Evolutionary conservation across 1,140 invertebrate species (phyloP), one percentile per base, ranked within the genome.

Genomic region (Ceratina calcarata): DNA sequence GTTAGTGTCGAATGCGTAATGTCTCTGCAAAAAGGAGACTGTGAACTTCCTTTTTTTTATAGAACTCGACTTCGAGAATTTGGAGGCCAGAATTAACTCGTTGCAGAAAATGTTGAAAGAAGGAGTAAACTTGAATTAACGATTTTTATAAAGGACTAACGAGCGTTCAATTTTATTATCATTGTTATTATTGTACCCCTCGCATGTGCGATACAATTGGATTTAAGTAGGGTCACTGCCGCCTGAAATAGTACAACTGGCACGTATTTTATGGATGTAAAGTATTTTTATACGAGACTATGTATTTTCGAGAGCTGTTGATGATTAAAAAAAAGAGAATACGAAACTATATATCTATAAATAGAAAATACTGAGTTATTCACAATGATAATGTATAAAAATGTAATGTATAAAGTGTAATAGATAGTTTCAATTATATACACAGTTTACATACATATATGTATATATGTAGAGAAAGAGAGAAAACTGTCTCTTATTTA

Each of bases 91-190:
- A 81, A 91, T 90, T 75, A 86, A 88, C 3, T 74, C 84, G 13
- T 66, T 91, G 7, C 83, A 88, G 74, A 91, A 89, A 74, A 88
- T 90, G 87, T 82, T 90, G 24, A 87, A 86, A 78, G 88, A 91
- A 55, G 89, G 89, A 45, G 81, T 89, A 57, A 89, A 87, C 45
- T 70, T 90, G 16, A 89, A 86, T 68, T 90, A 76, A 88, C 20
- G 15, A 16, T 53, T 78, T 53, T 24, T 70, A 49, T 32, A 27
- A 51, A 64, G 1, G 32, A 53, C 27, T 66, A 32, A 73, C 27
- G 49, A 16, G 22, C 20, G 71, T n/a, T 45, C 24, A 10, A 27
- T 58, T 49, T 68, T 62, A 53, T 13, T 51, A 64, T 55, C 0
- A 62, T 45, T 6, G 53, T 24, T 71, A 71, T 64, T 71, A 55